A percentile compares a stretch with the other conserved stretches of the same genome.
Conservation (phyloP, 2,113 vertebrate species). For the Ceratotherium simum region DNA sequence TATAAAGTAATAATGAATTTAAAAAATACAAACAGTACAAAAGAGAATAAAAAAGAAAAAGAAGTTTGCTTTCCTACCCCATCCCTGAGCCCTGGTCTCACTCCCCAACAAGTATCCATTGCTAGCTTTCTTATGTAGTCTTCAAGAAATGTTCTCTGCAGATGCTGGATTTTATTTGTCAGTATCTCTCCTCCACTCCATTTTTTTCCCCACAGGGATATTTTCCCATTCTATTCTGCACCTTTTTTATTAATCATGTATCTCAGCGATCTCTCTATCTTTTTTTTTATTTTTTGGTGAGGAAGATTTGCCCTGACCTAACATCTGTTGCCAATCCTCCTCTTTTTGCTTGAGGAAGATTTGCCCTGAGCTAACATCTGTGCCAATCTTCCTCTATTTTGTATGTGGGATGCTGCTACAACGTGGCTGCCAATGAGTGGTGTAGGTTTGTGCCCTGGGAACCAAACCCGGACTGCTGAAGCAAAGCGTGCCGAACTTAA, state of each 20-base stretch:
- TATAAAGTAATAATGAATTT: not conserved
- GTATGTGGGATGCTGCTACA: no score
- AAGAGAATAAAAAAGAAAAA: conserved; percentile 9
- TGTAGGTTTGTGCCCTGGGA: no score
- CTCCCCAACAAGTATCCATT: not conserved
- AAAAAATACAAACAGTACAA: not conserved
- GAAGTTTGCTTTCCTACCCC: not conserved
- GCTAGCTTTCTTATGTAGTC: not conserved
- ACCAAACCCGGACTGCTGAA: no score
- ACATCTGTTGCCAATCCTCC: no score
- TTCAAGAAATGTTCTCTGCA: not conserved
- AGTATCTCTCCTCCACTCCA: not conserved
- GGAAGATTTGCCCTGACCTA: no score
- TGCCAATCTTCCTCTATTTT: no score
- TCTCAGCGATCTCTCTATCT: not conserved
- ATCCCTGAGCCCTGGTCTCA: not conserved
- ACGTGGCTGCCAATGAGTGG: no score
- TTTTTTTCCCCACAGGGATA: not conserved
- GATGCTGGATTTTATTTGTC: not conserved
- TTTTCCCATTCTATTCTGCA: not conserved
- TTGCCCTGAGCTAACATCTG: no score
- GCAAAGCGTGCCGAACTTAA: no score
- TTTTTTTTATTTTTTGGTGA: no score
- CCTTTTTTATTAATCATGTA: not conserved
- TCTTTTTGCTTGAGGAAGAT: no score